phyloP scores from a whole-genome alignment of 1,140 invertebrate genomes.

The Neotoxoptera formosana region DNA sequence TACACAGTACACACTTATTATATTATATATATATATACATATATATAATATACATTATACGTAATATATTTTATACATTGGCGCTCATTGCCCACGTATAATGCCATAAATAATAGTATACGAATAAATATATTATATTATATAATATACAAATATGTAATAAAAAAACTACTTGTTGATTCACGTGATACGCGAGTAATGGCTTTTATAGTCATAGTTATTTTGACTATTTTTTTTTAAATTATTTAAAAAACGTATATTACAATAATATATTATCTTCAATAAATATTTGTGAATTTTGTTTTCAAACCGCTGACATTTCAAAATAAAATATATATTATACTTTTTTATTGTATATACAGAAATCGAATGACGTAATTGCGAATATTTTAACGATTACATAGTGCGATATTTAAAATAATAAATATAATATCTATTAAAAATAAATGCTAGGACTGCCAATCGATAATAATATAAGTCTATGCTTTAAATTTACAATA shows the following conservation, averaged over 20 bases:
- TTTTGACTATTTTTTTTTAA: not conserved
- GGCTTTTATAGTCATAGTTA: constrained; percentile 15
- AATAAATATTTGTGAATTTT: not conserved
- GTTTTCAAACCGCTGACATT: constrained; percentile 2
- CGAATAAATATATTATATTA: constrained; percentile 37
- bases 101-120: constrained; percentile 45
- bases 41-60: constrained; percentile 37
- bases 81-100: constrained; percentile 19
- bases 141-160: constrained; percentile 50
- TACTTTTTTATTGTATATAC: not conserved
- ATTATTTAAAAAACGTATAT: constrained; percentile 30
- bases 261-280: constrained; percentile 28
- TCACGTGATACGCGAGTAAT: constrained; percentile 29
- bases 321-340: constrained; percentile 8
- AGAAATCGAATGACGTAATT: not conserved
- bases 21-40: constrained; percentile 36
- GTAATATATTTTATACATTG: constrained; percentile 18
- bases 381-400: constrained; percentile 45
- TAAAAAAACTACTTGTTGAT: constrained; percentile 54
- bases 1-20: constrained; percentile 12
- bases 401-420: constrained; percentile 25
- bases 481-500: constrained; percentile 46
- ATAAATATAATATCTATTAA: constrained; percentile 28
- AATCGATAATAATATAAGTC: constrained; percentile 18
- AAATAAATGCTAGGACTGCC: constrained; percentile 48